Base-by-base conservation (phyloP, 2,888 invertebrate genomes). In the Ectobius pallidus region DNA sequence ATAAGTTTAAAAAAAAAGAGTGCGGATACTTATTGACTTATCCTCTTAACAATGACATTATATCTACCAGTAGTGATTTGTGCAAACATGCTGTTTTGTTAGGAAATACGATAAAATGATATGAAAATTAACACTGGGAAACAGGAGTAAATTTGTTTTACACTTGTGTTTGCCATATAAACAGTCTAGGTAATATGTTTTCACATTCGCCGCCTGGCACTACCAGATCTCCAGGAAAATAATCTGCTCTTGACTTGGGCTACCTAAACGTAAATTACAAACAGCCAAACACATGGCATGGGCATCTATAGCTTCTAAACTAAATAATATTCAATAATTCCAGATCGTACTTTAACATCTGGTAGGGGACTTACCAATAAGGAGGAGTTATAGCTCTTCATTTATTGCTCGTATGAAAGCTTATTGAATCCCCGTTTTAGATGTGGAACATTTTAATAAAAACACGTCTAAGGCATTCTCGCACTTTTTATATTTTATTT, bases 271-370 rank as follows among this genome's bases (percentile, higher is more conserved):
- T n/a, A 58, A 58, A 58, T 58, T 58, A 58, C 30, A 58, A 58
- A 58, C 27, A 25, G 58, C 27, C 34, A 27, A 32, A 16, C 58
- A 58, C 58, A 30, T 58, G 58, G 58, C n/a, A 30, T 4, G n/a
- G 30, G 58, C 58, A 30, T 58, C 58, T 58, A 58, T 58, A 58
- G 58, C 58, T 4, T 7, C n/a, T n/a, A n/a, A 58, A 30, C 25
- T 58, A 58, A 58, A 32, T 58, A 58, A 58, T 58, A 58, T 58
- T 25, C 25, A 58, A 30, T 58, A 58, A 58, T 58, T 58, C 3
- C 14, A 14, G 30, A 30, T n/a, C 27, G 4, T 58, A 58, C 22
- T 30, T 14, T 16, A 14, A n/a, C 58, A 32, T 7, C 3, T 30
- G 16, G n/a, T n/a, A n/a, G 11, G 25, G n/a, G 58, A 27, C n/a